These are phyloP conservation scores for Phocides pigmalion DNA, from an alignment of 1,140 invertebrate species.

Conservation along the genomic window DNA sequence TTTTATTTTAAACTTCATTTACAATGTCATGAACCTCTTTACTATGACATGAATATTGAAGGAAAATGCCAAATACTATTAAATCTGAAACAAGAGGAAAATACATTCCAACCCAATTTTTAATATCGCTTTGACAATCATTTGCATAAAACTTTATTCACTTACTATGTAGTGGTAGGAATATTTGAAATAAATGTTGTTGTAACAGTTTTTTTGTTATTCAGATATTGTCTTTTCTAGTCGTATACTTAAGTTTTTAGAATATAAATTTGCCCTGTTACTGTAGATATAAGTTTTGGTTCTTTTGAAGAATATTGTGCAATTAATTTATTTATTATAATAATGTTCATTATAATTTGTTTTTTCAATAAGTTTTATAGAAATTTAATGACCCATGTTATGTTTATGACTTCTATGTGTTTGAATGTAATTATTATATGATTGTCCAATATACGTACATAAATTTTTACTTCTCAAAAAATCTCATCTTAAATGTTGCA, in stretches of 20 bases:
- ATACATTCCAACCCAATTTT: background rate
- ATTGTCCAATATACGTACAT: no score
- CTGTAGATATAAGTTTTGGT: no score
- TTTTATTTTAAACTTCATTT: conserved; percentile 6
- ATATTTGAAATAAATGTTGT: background rate
- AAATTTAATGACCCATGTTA: no score
- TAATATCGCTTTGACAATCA: background rate
- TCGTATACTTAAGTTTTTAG: background rate
- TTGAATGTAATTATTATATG: no score
- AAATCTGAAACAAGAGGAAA: background rate
- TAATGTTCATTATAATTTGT: no score
- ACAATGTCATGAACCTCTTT: background rate
- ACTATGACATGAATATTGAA: background rate
- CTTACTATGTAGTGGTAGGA: background rate
- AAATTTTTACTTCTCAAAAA: no score
- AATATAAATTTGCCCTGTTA: no score
- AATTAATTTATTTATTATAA: no score
- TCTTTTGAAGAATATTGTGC: no score
- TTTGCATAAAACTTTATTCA: background rate
- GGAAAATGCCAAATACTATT: background rate
- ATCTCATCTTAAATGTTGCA: no score
- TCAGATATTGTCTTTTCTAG: background rate
- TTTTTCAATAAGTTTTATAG: no score
- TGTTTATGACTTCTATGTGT: no score
- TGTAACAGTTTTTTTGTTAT: background rate